phyloP scores from a whole-genome alignment of 2,888 invertebrate species.

The Apotomis betuletana region DNA sequence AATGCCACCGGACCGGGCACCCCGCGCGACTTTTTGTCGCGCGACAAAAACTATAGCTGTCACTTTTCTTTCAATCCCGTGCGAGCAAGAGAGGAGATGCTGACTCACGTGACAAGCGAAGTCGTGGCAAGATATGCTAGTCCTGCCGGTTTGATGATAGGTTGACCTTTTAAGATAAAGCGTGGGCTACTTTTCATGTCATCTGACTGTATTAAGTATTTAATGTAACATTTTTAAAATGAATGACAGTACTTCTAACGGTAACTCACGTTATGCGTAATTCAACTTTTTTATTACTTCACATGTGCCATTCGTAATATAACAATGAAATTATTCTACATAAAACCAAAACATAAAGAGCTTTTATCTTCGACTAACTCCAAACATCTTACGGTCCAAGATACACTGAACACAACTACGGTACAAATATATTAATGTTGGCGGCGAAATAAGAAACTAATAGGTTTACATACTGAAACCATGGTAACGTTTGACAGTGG shows the following conservation, averaged over 20 bases:
- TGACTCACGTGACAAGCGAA: too few relatives aligned
- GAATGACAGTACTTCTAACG: conserved; percentile 9
- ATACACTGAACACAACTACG: neutral
- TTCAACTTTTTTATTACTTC: conserved; percentile 35
- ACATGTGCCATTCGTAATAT: conserved; percentile 28
- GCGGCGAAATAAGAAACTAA: conserved; percentile 17
- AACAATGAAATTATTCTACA: conserved; percentile 37
- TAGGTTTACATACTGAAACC: neutral
- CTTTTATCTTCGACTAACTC: neutral
- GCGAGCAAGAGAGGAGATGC: too few relatives aligned
- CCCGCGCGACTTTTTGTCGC: too few relatives aligned
- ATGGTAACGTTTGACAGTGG: neutral
- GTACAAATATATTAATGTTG: conserved; percentile 11
- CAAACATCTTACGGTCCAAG: neutral
- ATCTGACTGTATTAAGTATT: too few relatives aligned
- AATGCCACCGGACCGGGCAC: too few relatives aligned
- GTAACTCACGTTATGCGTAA: conserved; percentile 19
- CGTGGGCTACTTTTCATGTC: too few relatives aligned
- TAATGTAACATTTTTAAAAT: conserved; percentile 1
- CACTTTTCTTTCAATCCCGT: too few relatives aligned
- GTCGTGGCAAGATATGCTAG: too few relatives aligned
- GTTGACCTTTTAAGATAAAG: too few relatives aligned
- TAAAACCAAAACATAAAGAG: conserved; percentile 2
- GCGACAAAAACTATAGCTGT: too few relatives aligned
- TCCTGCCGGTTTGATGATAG: too few relatives aligned